These are phyloP conservation scores for Bradypodion ventrale DNA, from an alignment of 2,797 vertebrate genomes.

Conservation along the genomic window DNA sequence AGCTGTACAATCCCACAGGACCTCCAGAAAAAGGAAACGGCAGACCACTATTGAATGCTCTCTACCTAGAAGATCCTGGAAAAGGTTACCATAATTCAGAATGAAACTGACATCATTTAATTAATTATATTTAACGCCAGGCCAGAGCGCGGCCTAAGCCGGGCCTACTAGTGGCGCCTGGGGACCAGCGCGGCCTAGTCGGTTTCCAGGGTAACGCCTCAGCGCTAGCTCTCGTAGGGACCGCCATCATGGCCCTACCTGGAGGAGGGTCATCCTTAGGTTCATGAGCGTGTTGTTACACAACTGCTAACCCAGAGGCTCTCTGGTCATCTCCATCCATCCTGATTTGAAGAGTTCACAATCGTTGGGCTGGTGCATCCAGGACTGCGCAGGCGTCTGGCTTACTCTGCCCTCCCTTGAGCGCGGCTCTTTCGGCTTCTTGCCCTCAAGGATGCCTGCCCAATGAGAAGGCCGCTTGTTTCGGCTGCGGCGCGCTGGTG, in stretches of 20 bases:
- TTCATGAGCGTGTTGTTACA: too few species aligned
- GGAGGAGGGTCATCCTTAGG: too few species aligned
- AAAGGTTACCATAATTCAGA: too few species aligned
- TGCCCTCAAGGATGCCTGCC: slow-evolving; percentile 30
- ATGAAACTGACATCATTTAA: too few species aligned
- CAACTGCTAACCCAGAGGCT: not conserved
- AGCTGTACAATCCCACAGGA: too few species aligned
- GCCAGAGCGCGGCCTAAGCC: not conserved
- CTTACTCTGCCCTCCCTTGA: rapidly evolving
- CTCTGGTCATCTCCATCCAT: not conserved
- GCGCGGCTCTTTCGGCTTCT: slow-evolving; percentile 26
- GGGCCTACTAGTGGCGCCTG: not conserved
- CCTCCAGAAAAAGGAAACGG: too few species aligned
- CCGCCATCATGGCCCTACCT: too few species aligned
- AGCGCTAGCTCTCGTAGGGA: not conserved
- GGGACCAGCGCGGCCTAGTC: not conserved
- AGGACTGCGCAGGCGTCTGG: not conserved
- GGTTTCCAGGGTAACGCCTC: not conserved
- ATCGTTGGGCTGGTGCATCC: rapidly evolving
- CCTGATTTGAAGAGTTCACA: too few species aligned
- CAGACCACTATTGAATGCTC: too few species aligned
- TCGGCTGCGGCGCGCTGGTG: rapidly evolving
- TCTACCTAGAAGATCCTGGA: too few species aligned
- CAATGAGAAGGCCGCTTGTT: slow-evolving; percentile 32
- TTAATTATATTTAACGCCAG: not conserved